Evolutionary conservation across 2,888 invertebrate species (phyloP), one percentile per base, ranked within the genome.

Genomic region (Spatulosminthurus flaviceps): DNA sequence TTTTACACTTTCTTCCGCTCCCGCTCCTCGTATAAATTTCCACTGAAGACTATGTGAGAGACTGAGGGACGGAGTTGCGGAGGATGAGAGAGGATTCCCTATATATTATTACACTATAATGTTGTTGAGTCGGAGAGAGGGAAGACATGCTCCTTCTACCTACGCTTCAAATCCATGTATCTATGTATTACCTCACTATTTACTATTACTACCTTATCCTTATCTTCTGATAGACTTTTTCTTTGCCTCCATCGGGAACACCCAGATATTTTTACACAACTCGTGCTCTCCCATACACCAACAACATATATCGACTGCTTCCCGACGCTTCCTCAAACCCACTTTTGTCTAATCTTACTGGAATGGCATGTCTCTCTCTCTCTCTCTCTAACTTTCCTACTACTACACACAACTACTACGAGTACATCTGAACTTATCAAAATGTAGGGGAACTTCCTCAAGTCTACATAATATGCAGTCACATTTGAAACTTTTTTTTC

Each of bases 301-400:
- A 19, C 7, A 41, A 2, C n/a, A 51, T 2, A 51, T 51, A 51
- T 51, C n/a, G 51, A 51, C 51, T 51, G 51, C 51, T 51, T 51
- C 9, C 5, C 16, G 51, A 51, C n/a, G 51, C 51, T 51, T 51
- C 51, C 51, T 51, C 51, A 51, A 51, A 51, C 51, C 51, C 51
- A 51, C 51, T 51, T 51, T 51, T n/a, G 16, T 51, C 51, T 51
- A 51, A 51, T 51, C 51, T 19, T 16, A 19, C 51, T n/a, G 51
- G 51, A 51, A 34, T 34, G 34, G 34, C 4, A 34, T 34, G 5
- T 34, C 5, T 34, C 34, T 9, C 5, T 7, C 34, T 34, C 9
- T 4, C 9, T 34, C 4, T 9, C 16, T 51, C 7, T 51, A 16
- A 13, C n/a, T n/a, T n/a, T n/a, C n/a, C n/a, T n/a, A n/a, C n/a